phyloP scores from a whole-genome alignment of 1,140 invertebrate species.

The Charaxes varanes region DNA sequence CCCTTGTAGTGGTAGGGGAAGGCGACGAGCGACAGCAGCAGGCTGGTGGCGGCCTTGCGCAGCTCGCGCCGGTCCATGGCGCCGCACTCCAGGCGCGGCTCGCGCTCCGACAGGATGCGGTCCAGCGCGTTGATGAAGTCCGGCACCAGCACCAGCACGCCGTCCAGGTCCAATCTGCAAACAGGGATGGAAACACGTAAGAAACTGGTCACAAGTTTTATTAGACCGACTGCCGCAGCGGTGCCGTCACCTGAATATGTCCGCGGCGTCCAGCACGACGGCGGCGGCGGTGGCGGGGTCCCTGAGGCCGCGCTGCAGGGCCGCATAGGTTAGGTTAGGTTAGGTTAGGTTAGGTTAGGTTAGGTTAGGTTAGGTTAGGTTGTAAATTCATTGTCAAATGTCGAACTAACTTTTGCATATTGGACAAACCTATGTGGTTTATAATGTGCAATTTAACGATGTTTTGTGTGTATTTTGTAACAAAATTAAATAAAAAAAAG shows the following conservation, averaged over 20 bases:
- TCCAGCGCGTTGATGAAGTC: slow-evolving; percentile 92
- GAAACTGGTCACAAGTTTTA: neutral
- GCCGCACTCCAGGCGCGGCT: slow-evolving; percentile 78
- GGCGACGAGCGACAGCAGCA: slow-evolving; percentile 91
- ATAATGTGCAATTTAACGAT: no score
- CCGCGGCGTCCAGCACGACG: slow-evolving; percentile 55
- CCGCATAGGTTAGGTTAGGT: slow-evolving; percentile 97
- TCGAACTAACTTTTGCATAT: no score
- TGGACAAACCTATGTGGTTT: no score
- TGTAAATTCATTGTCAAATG: no score
- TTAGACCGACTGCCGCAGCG: no score
- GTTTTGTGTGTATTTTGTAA: no score
- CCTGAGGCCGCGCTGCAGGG: slow-evolving; percentile 90
- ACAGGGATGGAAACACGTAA: slow-evolving; percentile 39
- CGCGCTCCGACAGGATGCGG: slow-evolving; percentile 87
- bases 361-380: no score
- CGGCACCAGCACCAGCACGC: slow-evolving; percentile 92
- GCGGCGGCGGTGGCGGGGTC: slow-evolving; percentile 62
- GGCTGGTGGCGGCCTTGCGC: slow-evolving; percentile 91
- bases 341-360: no score
- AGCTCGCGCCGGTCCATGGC: slow-evolving; percentile 85
- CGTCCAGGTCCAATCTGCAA: slow-evolving; percentile 93
- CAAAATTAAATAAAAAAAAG: no score
- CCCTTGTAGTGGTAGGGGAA: slow-evolving; percentile 94
- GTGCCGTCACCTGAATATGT: slow-evolving; percentile 73